Base-by-base conservation (phyloP, 1,140 invertebrate species). In the Pinna nobilis region DNA sequence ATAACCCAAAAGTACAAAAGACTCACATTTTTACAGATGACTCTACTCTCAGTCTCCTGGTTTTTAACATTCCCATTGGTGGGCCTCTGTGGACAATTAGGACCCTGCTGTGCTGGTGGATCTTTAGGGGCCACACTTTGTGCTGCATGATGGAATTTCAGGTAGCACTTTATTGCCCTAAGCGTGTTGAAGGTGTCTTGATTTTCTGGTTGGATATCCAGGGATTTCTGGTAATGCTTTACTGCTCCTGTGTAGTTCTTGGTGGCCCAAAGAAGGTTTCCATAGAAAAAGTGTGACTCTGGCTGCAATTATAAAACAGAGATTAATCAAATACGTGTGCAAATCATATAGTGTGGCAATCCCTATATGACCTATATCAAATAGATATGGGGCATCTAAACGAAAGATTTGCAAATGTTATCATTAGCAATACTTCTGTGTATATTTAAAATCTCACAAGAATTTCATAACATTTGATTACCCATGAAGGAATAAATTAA, bases 241-340 rank as follows among this genome's bases (percentile, higher is more conserved):
- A 93, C 90, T 2, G 93, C 93, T 18, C 93, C 92, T 28, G 92
- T 91, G 44, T 92, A 89, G 82, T 94, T 93, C 61, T 92, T 91
- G 78, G 92, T 92, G 9, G 91, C 84, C 86, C 93, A 92, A 65
- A 93, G 91, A 55, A 94, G 80, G 74, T 93, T 90, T 0, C 92
- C 93, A 60, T 93, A 87, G 2, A 94, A 86, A 82, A 93, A 94
- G 86, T 94, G 93, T 63, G 93, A 93, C 49, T 91, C 89, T 28
- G 93, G 93, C 92, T 94, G 88, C 71, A 90, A 87, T 55, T 5
- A 69, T 61, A 59, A 69, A 39, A 51, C 32, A 28, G 0, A 3
- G 5, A 23, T 4, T 55, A 23, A 0, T n/a, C 4, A 23, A 15
- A 23, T 20, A 23, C 15, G 28, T n/a, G n/a, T n/a, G 44, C 5